These are phyloP conservation scores for Coremacera marginata DNA, from an alignment of 2,888 invertebrate genomes.

Conservation along the genomic window DNA sequence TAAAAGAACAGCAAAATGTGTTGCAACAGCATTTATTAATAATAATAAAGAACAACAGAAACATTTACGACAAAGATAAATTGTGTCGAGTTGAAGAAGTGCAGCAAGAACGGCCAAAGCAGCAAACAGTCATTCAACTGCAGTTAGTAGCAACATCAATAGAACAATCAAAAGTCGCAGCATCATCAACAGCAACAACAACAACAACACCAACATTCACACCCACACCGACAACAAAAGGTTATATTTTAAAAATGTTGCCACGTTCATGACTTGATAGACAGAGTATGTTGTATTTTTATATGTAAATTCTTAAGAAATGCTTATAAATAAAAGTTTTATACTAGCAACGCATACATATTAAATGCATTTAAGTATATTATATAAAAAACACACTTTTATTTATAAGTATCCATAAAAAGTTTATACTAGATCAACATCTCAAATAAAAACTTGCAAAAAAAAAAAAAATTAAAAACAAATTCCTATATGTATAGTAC, in stretches of 20 bases:
- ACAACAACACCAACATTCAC: not conserved
- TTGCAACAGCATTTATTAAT: not conserved
- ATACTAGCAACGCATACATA: not conserved
- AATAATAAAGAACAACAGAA: not conserved
- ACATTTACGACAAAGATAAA: not conserved
- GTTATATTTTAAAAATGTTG: not conserved
- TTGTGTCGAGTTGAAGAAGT: conserved; percentile 6
- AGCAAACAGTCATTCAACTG: not conserved
- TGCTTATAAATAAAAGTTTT: conserved; percentile 7
- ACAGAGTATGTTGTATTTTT: not conserved
- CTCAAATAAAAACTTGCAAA: no score
- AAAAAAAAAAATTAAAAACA: no score
- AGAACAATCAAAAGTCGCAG: not conserved
- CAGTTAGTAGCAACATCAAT: not conserved
- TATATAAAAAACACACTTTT: not conserved
- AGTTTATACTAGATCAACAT: not conserved
- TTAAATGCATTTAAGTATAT: no score
- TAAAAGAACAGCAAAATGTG: conserved; percentile 1
- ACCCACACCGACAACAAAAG: not conserved
- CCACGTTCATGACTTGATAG: not conserved
- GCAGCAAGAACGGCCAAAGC: not conserved
- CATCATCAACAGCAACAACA: not conserved
- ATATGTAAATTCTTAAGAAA: not conserved
- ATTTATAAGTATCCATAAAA: not conserved
- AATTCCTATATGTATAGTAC: no score